Conservation (phyloP, 2,797 vertebrate genomes). For the Sebastes cheni region DNA sequence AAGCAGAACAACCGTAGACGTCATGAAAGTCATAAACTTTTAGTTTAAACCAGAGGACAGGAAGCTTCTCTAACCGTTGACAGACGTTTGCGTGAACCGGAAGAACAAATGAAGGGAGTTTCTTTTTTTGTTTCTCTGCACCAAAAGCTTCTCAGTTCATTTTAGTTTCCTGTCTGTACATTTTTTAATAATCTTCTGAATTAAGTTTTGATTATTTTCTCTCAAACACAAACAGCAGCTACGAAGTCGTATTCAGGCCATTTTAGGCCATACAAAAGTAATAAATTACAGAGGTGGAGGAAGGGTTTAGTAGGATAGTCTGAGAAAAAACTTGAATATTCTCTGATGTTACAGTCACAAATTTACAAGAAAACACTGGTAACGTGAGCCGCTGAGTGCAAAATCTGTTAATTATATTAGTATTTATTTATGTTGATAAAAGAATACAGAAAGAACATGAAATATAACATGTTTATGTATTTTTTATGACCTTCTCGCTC, state of each 20-base stretch:
- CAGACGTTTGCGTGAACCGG: background rate
- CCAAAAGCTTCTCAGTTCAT: background rate
- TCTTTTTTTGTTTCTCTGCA: background rate
- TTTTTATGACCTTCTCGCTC: rapidly evolving
- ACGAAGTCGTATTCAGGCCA: background rate
- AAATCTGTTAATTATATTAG: too few species aligned
- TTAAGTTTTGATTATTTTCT: too few species aligned
- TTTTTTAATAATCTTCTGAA: too few species aligned
- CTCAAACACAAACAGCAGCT: background rate
- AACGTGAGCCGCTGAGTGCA: too few species aligned
- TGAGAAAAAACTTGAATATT: background rate
- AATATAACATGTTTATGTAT: too few species aligned
- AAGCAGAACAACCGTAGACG: background rate
- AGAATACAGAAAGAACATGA: too few species aligned
- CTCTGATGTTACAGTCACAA: background rate
- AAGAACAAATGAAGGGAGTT: background rate
- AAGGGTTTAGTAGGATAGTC: too few species aligned
- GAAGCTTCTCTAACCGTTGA: background rate
- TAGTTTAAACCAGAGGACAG: too few species aligned
- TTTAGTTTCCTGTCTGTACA: too few species aligned
- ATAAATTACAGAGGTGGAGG: rapidly evolving
- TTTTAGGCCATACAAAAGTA: background rate
- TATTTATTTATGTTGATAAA: too few species aligned
- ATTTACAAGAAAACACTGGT: too few species aligned
- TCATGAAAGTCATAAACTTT: background rate